phyloP scores from a whole-genome alignment of 1,140 invertebrate species.

The Patella vulgata region DNA sequence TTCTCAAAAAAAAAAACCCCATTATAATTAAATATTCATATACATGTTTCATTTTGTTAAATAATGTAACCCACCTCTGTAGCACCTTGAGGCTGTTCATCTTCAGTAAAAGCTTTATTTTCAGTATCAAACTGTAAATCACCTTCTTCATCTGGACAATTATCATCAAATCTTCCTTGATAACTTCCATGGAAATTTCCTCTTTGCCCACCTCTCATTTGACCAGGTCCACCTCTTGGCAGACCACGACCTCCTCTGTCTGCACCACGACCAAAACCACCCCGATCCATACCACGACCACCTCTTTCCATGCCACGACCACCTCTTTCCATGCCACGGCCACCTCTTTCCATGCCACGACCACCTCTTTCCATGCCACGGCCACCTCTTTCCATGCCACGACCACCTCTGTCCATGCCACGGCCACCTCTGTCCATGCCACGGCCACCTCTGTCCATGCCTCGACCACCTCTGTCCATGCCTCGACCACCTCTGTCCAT shows the following conservation, averaged over 20 bases:
- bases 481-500: conserved; percentile 9
- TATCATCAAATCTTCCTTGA: too few species aligned
- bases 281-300: too few species aligned
- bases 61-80: too few species aligned
- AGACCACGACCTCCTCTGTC: conserved; percentile 10
- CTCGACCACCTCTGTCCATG: conserved; percentile 5
- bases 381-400: conserved; percentile 13
- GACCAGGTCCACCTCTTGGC: background rate
- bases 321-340: conserved; percentile 8
- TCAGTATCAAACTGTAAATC: too few species aligned
- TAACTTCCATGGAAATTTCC: too few species aligned
- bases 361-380: conserved; percentile 3
- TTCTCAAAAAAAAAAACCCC: too few species aligned
- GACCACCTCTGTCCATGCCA: conserved; percentile 2
- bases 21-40: too few species aligned
- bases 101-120: too few species aligned
- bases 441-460: background rate
- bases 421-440: conserved; percentile 1
- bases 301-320: background rate
- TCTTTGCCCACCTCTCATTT: background rate
- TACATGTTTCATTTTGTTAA: too few species aligned
- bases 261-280: too few species aligned
- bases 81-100: too few species aligned
- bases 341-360: conserved; percentile 15
- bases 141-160: too few species aligned